A percentile compares a stretch with the other conserved stretches of the same genome.
phyloP scores from a whole-genome alignment of 1,140 invertebrate species.

The Battus philenor region DNA sequence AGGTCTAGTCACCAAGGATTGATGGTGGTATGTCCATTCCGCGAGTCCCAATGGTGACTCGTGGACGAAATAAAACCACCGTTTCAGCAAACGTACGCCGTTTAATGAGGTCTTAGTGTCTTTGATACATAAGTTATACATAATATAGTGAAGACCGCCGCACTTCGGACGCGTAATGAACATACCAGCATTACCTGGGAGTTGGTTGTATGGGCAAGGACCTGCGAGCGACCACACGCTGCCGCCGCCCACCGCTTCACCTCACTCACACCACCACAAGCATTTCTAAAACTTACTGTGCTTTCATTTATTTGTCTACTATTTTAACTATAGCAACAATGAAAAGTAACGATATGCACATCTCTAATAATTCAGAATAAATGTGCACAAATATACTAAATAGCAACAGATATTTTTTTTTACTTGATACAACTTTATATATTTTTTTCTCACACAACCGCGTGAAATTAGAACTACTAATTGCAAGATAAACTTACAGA shows the following conservation, averaged over 20 bases:
- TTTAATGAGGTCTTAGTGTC: slow-evolving; percentile 69
- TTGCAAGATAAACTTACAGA: too few relatives aligned
- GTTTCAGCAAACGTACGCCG: slow-evolving; percentile 52
- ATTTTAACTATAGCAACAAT: too few relatives aligned
- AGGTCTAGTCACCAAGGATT: slow-evolving; percentile 29
- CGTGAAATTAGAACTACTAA: too few relatives aligned
- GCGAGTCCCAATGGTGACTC: slow-evolving; percentile 22
- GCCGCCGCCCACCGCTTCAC: not conserved
- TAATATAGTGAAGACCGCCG: slow-evolving; percentile 30
- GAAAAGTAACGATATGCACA: too few relatives aligned
- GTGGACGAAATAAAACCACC: slow-evolving; percentile 62
- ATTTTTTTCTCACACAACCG: too few relatives aligned
- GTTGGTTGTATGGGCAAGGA: slow-evolving; percentile 23
- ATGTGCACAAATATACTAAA: too few relatives aligned
- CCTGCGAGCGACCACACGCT: slow-evolving; percentile 11
- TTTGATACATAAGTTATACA: slow-evolving; percentile 57
- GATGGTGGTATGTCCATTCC: slow-evolving; percentile 67
- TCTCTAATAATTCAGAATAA: too few relatives aligned
- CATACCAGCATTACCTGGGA: slow-evolving; percentile 57
- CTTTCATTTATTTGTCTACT: too few relatives aligned
- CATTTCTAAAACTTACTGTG: too few relatives aligned
- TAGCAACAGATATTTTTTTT: too few relatives aligned
- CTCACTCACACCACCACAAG: not conserved
- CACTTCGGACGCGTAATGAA: slow-evolving; percentile 46
- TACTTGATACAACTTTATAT: too few relatives aligned